A percentile compares a stretch with the other conserved stretches of the same genome.
Conservation (phyloP, 2,888 invertebrate genomes). For the Tanypteryx hageni region DNA sequence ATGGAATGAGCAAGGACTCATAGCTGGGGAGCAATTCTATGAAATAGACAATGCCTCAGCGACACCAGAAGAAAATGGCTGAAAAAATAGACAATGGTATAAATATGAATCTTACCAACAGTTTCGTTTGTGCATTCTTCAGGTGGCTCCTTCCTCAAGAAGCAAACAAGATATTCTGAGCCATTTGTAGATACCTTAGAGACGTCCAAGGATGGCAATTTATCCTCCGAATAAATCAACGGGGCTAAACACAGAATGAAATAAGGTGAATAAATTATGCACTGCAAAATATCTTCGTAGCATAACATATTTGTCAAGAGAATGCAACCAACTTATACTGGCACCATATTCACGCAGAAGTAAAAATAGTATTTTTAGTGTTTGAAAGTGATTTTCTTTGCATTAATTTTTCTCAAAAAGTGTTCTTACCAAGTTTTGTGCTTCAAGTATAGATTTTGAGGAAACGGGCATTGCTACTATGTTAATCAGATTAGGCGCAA, state of each 20-base stretch:
- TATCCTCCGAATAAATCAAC: background rate
- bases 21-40: too few species aligned
- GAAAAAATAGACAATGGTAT: too few species aligned
- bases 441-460: too few species aligned
- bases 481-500: too few species aligned
- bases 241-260: background rate
- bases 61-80: too few species aligned
- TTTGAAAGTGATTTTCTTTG: too few species aligned
- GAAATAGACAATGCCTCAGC: too few species aligned
- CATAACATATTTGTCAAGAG: background rate
- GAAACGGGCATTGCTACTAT: too few species aligned
- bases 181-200: background rate
- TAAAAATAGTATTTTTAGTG: too few species aligned
- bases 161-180: conserved; percentile 33
- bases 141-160: background rate
- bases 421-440: too few species aligned
- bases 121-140: background rate
- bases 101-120: background rate
- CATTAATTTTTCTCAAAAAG: too few species aligned
- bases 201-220: background rate
- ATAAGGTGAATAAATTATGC: background rate
- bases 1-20: background rate
- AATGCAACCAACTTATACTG: background rate
- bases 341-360: too few species aligned
- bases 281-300: background rate